A percentile compares a stretch with the other conserved stretches of the same genome.
Conservation (phyloP, 2,797 vertebrate species). For the Chanos chanos region DNA sequence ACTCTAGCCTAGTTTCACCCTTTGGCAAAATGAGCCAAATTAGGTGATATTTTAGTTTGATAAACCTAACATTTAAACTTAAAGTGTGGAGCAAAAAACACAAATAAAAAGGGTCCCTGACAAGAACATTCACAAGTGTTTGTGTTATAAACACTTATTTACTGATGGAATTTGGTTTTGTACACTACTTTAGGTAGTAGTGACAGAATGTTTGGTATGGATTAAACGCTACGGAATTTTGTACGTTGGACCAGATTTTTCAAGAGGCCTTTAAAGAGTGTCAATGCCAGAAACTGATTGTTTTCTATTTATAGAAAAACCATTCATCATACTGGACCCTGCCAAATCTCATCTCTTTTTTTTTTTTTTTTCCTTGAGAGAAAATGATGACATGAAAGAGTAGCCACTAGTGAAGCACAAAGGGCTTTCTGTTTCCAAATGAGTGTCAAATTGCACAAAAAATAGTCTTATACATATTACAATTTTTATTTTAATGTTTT, state of each 20-base stretch:
- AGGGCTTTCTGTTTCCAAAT: no score
- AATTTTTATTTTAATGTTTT: no score
- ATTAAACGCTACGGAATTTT: conserved; percentile 8
- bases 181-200: not conserved
- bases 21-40: not conserved
- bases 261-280: no score
- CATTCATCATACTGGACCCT: conserved; percentile 11
- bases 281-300: conserved; percentile 18
- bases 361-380: no score
- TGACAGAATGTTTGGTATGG: not conserved
- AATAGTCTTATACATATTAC: no score
- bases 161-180: not conserved
- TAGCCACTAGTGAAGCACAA: no score
- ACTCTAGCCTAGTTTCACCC: not conserved
- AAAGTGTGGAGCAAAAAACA: not conserved
- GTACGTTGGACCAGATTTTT: conserved; percentile 21
- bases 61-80: no score
- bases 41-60: no score
- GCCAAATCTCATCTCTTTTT: conserved; percentile 18
- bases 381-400: conserved; percentile 2
- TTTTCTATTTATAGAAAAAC: conserved; percentile 30
- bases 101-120: no score
- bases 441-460: no score
- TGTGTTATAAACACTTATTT: not conserved
- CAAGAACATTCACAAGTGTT: no score